Evolutionary conservation across 2,888 invertebrate genomes (phyloP), one percentile per base, ranked within the genome.

Genomic region (Sturmia bella): DNA sequence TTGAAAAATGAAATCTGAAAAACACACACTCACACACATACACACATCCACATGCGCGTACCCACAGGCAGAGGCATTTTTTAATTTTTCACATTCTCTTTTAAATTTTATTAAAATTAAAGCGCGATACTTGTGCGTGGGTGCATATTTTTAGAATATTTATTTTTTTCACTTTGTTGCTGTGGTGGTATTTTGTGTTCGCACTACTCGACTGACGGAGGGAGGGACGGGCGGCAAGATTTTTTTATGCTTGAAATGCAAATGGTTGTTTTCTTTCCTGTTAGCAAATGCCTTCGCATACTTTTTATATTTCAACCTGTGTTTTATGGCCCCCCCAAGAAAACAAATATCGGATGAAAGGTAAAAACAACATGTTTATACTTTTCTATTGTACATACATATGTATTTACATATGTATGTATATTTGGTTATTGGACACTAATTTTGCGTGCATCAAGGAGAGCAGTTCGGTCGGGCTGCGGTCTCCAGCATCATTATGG

Each of bases 71-170:
- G n/a, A n/a, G n/a, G n/a, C 1, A 17, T n/a, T 41, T 41, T 57
- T 39, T 57, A 52, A 43, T 32, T 75, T 15, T 37, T 48, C 15
- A 32, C 52, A 7, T 52, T 50, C 11, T 52, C 15, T 50, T 19
- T 19, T 39, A 15, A 15, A n/a, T 66, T 59, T 54, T 19, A 11
- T 19, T 41, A 73, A 54, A 43, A 37, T 32, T 21, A 59, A 3
- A 19, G 24, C 50, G 32, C n/a, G n/a, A 63, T 52, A 37, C 68
- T 73, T 24, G 45, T 63, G 61, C 61, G 76, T 76, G 76, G 76
- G 76, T 63, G 69, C 39, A 37, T 68, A 76, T 37, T 45, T 61
- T 76, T 21, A 76, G 59, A 75, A 68, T 68, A 61, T 69, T 61
- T 76, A n/a, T n/a, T n/a, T n/a, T n/a, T n/a, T n/a, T n/a, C 37